Evolutionary conservation across 2,888 invertebrate species (phyloP).

Genomic region (Phlogophora meticulosa): DNA sequence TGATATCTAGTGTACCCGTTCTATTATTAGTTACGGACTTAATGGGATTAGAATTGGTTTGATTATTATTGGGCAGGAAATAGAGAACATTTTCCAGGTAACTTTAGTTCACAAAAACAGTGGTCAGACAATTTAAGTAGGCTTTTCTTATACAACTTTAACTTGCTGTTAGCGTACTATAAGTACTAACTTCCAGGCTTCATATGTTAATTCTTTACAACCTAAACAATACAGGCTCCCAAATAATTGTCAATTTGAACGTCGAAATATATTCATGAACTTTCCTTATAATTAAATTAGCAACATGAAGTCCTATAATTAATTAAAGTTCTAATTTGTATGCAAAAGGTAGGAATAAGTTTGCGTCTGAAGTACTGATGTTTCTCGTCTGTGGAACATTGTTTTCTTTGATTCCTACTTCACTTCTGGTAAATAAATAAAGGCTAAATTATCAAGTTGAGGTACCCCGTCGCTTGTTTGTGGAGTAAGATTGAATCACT

Average conservation of each 20-base stretch:
- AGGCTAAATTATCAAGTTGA: slow-evolving; percentile 73
- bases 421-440: slow-evolving; percentile 68
- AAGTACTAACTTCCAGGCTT: slow-evolving; percentile 13
- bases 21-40: slow-evolving; percentile 29
- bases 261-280: slow-evolving; percentile 65
- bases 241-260: slow-evolving; percentile 61
- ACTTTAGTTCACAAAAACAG: neutral
- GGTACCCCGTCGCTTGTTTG: slow-evolving; percentile 73
- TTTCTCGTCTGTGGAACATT: slow-evolving; percentile 38
- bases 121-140: too few relatives aligned
- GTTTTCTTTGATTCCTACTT: slow-evolving; percentile 56
- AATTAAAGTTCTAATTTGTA: slow-evolving; percentile 72
- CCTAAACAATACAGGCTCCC: slow-evolving; percentile 37
- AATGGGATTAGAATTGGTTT: slow-evolving; percentile 11
- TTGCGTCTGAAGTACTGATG: slow-evolving; percentile 37
- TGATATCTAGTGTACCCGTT: slow-evolving; percentile 6
- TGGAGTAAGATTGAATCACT: slow-evolving; percentile 80
- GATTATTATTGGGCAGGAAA: neutral
- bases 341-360: slow-evolving; percentile 65
- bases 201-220: slow-evolving; percentile 41
- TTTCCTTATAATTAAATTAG: slow-evolving; percentile 68
- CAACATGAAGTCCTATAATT: slow-evolving; percentile 69
- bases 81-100: neutral
- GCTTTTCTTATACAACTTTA: neutral
- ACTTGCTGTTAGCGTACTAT: neutral